Base-by-base conservation (phyloP, 2,797 vertebrate species). In the Coluber constrictor region DNA sequence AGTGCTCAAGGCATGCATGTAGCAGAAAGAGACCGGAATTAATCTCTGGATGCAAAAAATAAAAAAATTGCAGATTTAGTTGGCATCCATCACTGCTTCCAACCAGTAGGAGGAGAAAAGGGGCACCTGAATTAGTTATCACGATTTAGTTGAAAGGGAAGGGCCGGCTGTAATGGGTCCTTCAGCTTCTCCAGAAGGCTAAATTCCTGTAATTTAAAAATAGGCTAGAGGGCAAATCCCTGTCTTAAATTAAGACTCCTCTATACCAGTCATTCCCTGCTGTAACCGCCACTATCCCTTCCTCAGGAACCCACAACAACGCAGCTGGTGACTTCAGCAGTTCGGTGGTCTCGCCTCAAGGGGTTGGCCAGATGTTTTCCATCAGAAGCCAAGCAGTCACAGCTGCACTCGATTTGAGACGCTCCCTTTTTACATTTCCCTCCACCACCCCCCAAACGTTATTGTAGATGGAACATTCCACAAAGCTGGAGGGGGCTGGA, bases 281-380 rank as follows among this genome's bases (percentile, higher is more conserved):
- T 27, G 66, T 60, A 51, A 16, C 88, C 5, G 3, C 59, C 23
- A 37, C 12, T 18, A 29, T 5, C 87, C 43, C 37, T 90, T 43
- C 27, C 37, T 51, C 43, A 5, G 55, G 37, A 60, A 43, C 92
- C 66, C 18, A 25, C 57, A 32, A 27, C 61, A n/a, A 54, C 4
- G 37, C 59, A 86, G 66, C 87, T 29, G 51, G 90, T 86, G 87
- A 92, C 93, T 87, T 61, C 86, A 51, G 60, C 89, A 87, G 51
- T 92, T 94, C 29, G 93, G 93, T 94, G 93, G 93, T 94, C 93
- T 94, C 3, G 89, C 91, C 91, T 63, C 51, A 27, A 74, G 90
- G 74, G 89, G 86, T 27, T 66, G 70, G 60, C 87, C 93, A 92
- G 90, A 90, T 94, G 93, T 91, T 94, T 86, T 61, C 63, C 57